These are phyloP conservation scores for Andrena praecox DNA, from an alignment of 2,888 invertebrate genomes.

Conservation along the genomic window DNA sequence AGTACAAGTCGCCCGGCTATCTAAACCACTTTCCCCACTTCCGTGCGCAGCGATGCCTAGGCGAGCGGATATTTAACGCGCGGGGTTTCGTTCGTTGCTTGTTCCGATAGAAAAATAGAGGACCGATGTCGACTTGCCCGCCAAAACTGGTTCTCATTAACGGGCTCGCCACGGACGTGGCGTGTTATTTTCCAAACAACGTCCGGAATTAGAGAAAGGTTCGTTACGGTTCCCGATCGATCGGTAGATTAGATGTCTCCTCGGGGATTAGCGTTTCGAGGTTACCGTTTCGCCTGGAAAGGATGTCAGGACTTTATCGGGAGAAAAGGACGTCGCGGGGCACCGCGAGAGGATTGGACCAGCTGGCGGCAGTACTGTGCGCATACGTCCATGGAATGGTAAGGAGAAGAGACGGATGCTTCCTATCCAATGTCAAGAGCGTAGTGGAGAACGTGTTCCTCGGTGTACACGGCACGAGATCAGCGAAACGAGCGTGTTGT, in stretches of 20 bases:
- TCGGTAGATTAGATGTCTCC: constrained; percentile 26
- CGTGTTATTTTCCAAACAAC: constrained; percentile 6
- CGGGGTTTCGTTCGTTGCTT: background rate
- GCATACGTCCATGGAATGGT: too few relatives aligned
- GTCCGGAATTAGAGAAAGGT: constrained; percentile 46
- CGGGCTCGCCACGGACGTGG: background rate
- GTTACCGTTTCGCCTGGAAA: constrained; percentile 36
- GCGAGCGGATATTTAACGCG: constrained; percentile 16
- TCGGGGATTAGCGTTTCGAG: constrained; percentile 30
- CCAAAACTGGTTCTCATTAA: constrained; percentile 36
- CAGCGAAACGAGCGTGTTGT: constrained; percentile 3
- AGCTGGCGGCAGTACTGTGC: too few relatives aligned
- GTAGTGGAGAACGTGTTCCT: background rate
- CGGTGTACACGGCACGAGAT: background rate
- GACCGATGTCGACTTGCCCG: background rate
- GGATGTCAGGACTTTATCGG: background rate
- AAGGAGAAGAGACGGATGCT: background rate
- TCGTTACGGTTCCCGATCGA: constrained; percentile 31
- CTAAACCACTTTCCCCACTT: constrained; percentile 49
- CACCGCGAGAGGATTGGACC: too few relatives aligned
- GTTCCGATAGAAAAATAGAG: background rate
- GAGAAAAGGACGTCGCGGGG: background rate
- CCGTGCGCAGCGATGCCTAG: constrained; percentile 17
- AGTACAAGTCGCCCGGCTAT: constrained; percentile 42
- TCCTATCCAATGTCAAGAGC: constrained; percentile 24